These are phyloP conservation scores for Epinotia brunnichana DNA, from an alignment of 2,888 invertebrate species.

Conservation along the genomic window DNA sequence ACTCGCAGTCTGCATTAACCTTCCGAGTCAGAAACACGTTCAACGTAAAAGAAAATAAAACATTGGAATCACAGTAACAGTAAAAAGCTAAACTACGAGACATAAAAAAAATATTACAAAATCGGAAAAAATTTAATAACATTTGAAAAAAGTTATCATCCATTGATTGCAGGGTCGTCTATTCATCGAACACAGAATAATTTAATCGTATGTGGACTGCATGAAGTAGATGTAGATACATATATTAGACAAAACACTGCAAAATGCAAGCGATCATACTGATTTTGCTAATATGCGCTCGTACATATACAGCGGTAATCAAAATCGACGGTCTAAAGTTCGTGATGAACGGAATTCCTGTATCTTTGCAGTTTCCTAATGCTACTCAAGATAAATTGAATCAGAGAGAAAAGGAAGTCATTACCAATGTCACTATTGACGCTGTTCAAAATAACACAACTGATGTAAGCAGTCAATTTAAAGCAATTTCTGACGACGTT, in stretches of 20 bases:
- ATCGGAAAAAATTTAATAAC: not conserved
- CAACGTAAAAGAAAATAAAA: not conserved
- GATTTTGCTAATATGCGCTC: slow-evolving; percentile 14
- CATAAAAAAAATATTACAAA: not conserved
- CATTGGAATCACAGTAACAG: too few relatives aligned
- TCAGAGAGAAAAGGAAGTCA: not conserved
- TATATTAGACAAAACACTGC: not conserved
- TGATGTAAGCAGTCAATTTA: too few relatives aligned
- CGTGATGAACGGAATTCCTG: slow-evolving; percentile 25
- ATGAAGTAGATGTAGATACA: not conserved
- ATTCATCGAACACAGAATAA: not conserved
- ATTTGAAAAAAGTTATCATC: not conserved
- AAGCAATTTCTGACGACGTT: too few relatives aligned
- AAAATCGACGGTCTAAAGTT: slow-evolving; percentile 21
- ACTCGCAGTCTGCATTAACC: slow-evolving; percentile 4
- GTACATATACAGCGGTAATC: slow-evolving; percentile 19
- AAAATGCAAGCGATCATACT: not conserved
- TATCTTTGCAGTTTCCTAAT: slow-evolving; percentile 18
- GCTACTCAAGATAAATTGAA: not conserved
- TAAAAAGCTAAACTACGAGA: not conserved
- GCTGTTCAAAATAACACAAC: not conserved
- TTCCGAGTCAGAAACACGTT: not conserved
- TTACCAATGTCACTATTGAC: not conserved
- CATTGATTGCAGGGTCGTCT: not conserved
- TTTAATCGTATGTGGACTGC: not conserved